Conservation (phyloP, 2,888 invertebrate genomes). For the Cerceris rybyensis region DNA sequence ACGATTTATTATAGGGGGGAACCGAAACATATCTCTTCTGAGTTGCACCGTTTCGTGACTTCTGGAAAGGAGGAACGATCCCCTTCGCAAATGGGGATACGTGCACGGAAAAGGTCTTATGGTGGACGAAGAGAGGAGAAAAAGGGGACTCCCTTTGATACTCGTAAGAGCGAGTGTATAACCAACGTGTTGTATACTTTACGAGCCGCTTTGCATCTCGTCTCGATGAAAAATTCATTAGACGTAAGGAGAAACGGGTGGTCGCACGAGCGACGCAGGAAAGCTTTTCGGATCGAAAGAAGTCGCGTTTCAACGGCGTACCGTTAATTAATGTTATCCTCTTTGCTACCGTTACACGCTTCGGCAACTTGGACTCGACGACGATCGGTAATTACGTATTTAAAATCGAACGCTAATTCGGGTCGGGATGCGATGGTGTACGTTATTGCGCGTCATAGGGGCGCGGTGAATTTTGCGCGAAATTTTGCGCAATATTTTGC, state of each 20-base stretch:
- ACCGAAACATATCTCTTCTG: not conserved
- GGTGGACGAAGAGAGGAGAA: slow-evolving; percentile 15
- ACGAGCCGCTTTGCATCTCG: slow-evolving; percentile 75
- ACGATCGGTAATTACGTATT: slow-evolving; percentile 12
- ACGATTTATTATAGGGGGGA: too few relatives aligned
- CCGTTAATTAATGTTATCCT: slow-evolving; percentile 49
- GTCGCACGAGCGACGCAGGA: slow-evolving; percentile 45
- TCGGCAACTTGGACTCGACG: not conserved
- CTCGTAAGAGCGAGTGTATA: slow-evolving; percentile 68
- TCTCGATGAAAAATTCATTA: slow-evolving; percentile 77
- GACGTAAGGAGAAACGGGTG: slow-evolving; percentile 34
- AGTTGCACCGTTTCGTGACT: slow-evolving; percentile 57
- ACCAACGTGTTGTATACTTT: slow-evolving; percentile 74
- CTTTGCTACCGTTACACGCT: slow-evolving; percentile 36
- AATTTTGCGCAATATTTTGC: not conserved
- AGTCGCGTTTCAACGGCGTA: slow-evolving; percentile 21
- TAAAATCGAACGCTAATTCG: slow-evolving; percentile 11
- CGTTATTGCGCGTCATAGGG: not conserved
- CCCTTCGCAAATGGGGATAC: slow-evolving; percentile 57
- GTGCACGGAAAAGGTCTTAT: slow-evolving; percentile 18
- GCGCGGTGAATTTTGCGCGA: not conserved
- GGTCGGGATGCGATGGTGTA: not conserved
- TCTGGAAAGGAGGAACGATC: slow-evolving; percentile 70
- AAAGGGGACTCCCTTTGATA: slow-evolving; percentile 59
- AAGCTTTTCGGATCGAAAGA: slow-evolving; percentile 47